phyloP scores from a whole-genome alignment of 2,888 invertebrate species.

The Anoncus sp. region DNA sequence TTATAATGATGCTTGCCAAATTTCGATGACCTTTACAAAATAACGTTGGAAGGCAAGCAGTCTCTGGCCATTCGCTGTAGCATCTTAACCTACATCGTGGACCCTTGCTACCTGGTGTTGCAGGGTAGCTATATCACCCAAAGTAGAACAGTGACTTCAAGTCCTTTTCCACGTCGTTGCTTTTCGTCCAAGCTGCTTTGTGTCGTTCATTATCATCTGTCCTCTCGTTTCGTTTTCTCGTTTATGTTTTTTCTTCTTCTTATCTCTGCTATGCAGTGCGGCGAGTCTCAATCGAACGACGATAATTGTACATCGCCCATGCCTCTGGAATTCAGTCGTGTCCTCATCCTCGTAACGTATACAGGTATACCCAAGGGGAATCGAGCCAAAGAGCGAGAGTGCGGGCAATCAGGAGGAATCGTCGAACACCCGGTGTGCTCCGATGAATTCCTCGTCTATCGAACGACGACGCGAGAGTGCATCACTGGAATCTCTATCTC shows the following conservation, averaged over 20 bases:
- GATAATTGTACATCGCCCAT: constrained; percentile 42
- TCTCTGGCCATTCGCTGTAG: no score
- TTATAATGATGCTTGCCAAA: no score
- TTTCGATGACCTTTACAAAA: no score
- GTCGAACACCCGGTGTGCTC: neutral
- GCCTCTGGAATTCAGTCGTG: constrained; percentile 16
- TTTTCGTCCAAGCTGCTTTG: constrained; percentile 3
- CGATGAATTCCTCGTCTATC: constrained; percentile 21
- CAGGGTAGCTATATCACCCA: neutral
- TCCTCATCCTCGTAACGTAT: neutral
- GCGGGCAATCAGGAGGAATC: constrained; percentile 7
- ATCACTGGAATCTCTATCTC: constrained; percentile 5
- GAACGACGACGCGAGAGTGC: constrained; percentile 20
- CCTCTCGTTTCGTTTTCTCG: constrained; percentile 1
- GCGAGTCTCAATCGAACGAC: constrained; percentile 28
- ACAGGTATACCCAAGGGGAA: neutral
- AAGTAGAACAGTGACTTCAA: constrained; percentile 14
- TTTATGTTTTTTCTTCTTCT: constrained; percentile 11
- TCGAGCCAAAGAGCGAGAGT: constrained; percentile 10
- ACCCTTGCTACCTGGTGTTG: neutral
- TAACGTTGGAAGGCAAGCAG: no score
- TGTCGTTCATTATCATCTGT: constrained; percentile 16
- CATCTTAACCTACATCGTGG: neutral
- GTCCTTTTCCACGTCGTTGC: constrained; percentile 3
- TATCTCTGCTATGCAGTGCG: constrained; percentile 4